These are phyloP conservation scores for Hofmannophila pseudospretella DNA, from an alignment of 2,888 invertebrate species.

Conservation along the genomic window DNA sequence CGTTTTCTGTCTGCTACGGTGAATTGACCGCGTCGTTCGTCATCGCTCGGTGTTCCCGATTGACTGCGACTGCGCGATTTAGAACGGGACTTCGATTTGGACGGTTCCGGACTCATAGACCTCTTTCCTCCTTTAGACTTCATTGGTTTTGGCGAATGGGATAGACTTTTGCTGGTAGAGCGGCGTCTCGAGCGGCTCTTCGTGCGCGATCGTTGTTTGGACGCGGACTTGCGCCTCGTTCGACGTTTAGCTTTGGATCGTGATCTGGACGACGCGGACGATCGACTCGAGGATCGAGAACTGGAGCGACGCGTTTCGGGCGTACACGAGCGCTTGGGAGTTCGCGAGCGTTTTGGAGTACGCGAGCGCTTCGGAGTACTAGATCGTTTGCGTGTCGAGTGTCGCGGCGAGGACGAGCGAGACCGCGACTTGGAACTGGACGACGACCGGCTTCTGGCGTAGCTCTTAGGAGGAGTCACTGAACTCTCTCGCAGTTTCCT, in stretches of 20 bases:
- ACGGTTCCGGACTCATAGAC: constrained; percentile 23
- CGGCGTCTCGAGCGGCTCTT: constrained; percentile 34
- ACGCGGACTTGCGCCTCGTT: constrained; percentile 26
- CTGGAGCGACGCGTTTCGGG: constrained; percentile 30
- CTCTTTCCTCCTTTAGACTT: constrained; percentile 34
- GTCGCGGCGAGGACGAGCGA: constrained; percentile 32
- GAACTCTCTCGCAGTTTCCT: constrained; percentile 48
- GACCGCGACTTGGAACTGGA: constrained; percentile 50
- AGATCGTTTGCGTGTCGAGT: constrained; percentile 25
- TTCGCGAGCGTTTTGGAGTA: too few relatives aligned
- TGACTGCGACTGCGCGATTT: constrained; percentile 40
- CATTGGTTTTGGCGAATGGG: constrained; percentile 7
- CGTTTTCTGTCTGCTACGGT: constrained; percentile 67
- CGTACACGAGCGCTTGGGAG: constrained; percentile 17
- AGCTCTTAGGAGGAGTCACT: constrained; percentile 61
- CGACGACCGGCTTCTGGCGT: constrained; percentile 45
- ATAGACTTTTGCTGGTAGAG: constrained; percentile 18
- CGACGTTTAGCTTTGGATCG: constrained; percentile 38
- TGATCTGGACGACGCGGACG: constrained; percentile 34
- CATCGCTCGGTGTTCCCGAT: constrained; percentile 50
- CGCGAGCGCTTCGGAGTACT: too few relatives aligned
- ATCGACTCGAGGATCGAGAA: constrained; percentile 30
- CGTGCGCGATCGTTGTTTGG: constrained; percentile 40
- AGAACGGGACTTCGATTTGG: constrained; percentile 36
- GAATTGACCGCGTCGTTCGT: constrained; percentile 65